Percentiles rank a stretch among this genome's conserved stretches.
These are phyloP conservation scores for Phyto melanocephala DNA, from an alignment of 2,888 invertebrate species.

Conservation along the genomic window DNA sequence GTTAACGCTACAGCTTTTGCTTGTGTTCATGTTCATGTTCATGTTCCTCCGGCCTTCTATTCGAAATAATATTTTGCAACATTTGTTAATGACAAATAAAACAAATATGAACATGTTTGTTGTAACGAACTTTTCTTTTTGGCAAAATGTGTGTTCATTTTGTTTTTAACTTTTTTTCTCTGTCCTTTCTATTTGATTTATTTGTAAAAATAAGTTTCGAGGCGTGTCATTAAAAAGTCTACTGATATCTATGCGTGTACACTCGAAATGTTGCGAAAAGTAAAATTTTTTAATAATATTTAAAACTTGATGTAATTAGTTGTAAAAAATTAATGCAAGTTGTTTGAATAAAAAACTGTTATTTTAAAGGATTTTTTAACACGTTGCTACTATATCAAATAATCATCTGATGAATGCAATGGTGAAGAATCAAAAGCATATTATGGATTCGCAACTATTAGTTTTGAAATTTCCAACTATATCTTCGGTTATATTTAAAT, in stretches of 20 bases:
- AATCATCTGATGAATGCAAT: too few species aligned
- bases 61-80: background rate
- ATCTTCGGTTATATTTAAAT: too few species aligned
- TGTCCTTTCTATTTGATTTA: constrained; percentile 44
- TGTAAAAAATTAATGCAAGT: too few species aligned
- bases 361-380: too few species aligned
- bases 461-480: too few species aligned
- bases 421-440: too few species aligned
- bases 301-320: too few species aligned
- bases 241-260: background rate
- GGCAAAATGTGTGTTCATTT: constrained; percentile 9
- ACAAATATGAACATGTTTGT: constrained; percentile 32
- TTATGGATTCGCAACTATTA: too few species aligned
- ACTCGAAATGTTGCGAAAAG: constrained; percentile 2
- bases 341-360: too few species aligned
- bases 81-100: constrained; percentile 53
- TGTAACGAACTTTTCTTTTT: constrained; percentile 27
- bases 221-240: constrained; percentile 24
- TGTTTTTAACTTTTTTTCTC: background rate
- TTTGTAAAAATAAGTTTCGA: constrained; percentile 33
- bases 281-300: background rate
- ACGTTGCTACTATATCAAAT: too few species aligned
- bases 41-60: background rate
- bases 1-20: background rate
- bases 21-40: background rate